Percentiles rank a stretch among this genome's conserved stretches.
Conservation (phyloP, 2,797 vertebrate species). For the Sebastes trivittatus region DNA sequence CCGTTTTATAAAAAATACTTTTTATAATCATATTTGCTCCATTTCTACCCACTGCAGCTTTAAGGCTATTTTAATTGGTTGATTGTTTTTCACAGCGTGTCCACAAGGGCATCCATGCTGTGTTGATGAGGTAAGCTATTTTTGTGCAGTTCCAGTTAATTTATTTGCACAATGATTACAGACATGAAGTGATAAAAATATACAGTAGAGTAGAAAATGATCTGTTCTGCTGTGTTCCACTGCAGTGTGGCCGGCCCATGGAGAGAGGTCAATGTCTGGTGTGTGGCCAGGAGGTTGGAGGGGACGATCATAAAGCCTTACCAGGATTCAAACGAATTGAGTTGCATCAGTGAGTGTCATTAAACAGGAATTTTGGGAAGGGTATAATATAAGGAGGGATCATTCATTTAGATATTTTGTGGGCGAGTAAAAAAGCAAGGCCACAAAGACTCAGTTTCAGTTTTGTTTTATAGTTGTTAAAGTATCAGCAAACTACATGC, state of each 20-base stretch:
- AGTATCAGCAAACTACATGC: neutral
- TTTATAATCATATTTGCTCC: too few species aligned
- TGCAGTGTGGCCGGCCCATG: slow-evolving; percentile 87
- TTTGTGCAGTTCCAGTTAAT: neutral
- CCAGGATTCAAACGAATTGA: slow-evolving; percentile 22
- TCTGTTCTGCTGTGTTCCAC: neutral
- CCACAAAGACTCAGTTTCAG: too few species aligned
- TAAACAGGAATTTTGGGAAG: neutral
- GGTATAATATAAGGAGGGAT: neutral
- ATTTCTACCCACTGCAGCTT: too few species aligned
- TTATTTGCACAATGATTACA: neutral
- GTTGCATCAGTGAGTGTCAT: slow-evolving; percentile 15
- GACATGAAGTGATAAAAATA: neutral
- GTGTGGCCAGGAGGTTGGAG: slow-evolving; percentile 78
- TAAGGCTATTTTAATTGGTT: neutral
- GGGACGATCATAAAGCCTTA: neutral
- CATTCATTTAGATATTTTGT: neutral
- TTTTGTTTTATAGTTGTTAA: neutral
- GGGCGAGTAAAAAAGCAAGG: neutral
- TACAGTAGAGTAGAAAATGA: neutral
- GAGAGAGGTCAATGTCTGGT: slow-evolving; percentile 73
- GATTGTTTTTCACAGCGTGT: slow-evolving; percentile 77
- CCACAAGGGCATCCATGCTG: slow-evolving; percentile 84
- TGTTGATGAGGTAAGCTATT: slow-evolving; percentile 84
- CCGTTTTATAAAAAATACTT: too few species aligned